These are phyloP conservation scores for Triplophysa tibetana DNA, from an alignment of 2,113 vertebrate species.

Conservation along the genomic window DNA sequence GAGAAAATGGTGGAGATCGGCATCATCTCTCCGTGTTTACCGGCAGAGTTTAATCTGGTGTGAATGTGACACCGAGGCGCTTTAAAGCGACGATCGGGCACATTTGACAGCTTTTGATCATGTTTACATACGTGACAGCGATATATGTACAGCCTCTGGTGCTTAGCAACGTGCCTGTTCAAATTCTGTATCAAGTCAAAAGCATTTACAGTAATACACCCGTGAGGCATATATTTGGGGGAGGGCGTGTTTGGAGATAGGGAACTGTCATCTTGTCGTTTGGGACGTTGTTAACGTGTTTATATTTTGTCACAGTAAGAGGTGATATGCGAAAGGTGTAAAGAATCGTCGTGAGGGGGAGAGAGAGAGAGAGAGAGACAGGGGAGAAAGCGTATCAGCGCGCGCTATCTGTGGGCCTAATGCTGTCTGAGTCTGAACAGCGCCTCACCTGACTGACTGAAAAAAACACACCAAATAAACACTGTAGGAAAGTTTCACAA, in stretches of 20 bases:
- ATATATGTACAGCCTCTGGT: not conserved
- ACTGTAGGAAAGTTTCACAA: not conserved
- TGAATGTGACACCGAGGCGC: not conserved
- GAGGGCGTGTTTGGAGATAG: not conserved
- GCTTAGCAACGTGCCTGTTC: not conserved
- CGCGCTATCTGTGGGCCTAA: conserved; percentile 37
- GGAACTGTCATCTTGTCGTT: not conserved
- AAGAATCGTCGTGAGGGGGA: not conserved
- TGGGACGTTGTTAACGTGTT: not conserved
- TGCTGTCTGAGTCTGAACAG: conserved; percentile 40
- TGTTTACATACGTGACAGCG: not conserved
- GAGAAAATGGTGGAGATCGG: conserved; percentile 33
- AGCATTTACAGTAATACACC: not conserved
- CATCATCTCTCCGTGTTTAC: conserved; percentile 33
- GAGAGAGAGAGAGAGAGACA: not conserved
- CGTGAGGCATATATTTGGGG: not conserved
- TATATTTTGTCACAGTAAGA: not conserved
- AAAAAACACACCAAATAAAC: not conserved
- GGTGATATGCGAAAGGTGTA: not conserved
- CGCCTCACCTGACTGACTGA: conserved; percentile 42
- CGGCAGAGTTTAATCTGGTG: not conserved
- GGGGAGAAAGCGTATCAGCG: not conserved
- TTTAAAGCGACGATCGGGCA: not conserved
- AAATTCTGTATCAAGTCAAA: conserved; percentile 1
- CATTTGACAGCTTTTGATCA: not conserved